A percentile compares a stretch with the other conserved stretches of the same genome.
Conservation (phyloP, 2,113 vertebrate genomes). For the Hyla sarda region DNA sequence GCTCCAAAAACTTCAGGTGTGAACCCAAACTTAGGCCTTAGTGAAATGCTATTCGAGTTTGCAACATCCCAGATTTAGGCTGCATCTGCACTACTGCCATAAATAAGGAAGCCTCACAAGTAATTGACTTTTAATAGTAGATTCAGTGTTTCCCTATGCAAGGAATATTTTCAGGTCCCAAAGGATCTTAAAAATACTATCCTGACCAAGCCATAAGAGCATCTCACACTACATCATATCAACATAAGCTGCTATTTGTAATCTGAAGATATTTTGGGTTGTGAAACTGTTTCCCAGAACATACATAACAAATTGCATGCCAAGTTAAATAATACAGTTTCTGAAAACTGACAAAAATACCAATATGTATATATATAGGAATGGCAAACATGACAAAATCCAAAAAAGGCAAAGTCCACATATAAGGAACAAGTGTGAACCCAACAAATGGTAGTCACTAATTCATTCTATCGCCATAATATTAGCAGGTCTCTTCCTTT, state of each 20-base stretch:
- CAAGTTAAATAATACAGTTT: background rate
- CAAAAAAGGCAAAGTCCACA: background rate
- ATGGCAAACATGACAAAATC: slow-evolving; percentile 13
- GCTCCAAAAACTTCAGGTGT: background rate
- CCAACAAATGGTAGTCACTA: background rate
- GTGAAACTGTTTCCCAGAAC: slow-evolving; percentile 10
- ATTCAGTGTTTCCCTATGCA: background rate
- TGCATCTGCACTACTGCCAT: background rate
- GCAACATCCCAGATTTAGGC: background rate
- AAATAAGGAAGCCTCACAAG: background rate
- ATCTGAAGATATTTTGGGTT: slow-evolving; percentile 6
- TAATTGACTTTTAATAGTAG: background rate
- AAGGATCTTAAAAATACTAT: background rate
- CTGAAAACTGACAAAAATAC: background rate
- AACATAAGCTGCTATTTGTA: slow-evolving; percentile 7
- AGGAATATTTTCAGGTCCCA: background rate
- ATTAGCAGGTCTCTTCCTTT: slow-evolving; percentile 3
- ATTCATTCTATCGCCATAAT: background rate
- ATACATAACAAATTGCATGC: background rate
- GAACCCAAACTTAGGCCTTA: background rate
- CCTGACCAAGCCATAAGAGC: slow-evolving; percentile 2
- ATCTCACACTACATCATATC: slow-evolving; percentile 1
- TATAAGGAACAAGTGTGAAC: background rate
- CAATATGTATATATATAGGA: background rate
- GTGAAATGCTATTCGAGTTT: background rate